Evolutionary conservation across 2,113 vertebrate species (phyloP).

Genomic region (Pelecanus crispus): DNA sequence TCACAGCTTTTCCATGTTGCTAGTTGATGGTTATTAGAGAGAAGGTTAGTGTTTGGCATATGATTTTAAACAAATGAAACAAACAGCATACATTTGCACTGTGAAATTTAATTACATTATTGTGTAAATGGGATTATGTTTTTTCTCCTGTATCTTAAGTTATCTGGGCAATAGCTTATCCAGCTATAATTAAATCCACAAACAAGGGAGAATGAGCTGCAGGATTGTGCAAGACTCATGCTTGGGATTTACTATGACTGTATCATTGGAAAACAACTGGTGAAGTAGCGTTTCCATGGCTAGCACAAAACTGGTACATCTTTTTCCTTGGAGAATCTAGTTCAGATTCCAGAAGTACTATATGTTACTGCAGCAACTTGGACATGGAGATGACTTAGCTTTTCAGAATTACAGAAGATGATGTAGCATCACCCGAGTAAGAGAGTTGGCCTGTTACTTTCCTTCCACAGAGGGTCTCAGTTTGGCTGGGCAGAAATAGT

Average conservation of each 20-base stretch:
- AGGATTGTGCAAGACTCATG: background rate
- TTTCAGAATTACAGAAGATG: background rate
- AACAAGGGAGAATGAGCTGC: background rate
- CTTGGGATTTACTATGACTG: background rate
- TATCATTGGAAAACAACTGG: background rate
- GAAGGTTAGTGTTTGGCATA: background rate
- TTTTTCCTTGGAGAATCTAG: background rate
- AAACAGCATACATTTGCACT: background rate
- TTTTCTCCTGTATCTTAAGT: background rate
- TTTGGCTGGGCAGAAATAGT: background rate
- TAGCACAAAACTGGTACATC: background rate
- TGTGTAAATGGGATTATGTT: background rate
- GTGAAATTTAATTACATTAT: background rate
- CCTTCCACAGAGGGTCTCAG: background rate
- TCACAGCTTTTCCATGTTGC: background rate
- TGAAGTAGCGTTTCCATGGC: background rate
- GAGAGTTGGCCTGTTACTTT: background rate
- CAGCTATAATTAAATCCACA: background rate
- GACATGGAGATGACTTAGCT: background rate
- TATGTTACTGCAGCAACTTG: background rate
- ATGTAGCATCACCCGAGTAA: background rate
- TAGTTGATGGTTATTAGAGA: background rate
- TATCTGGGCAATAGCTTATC: background rate
- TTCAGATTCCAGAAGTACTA: background rate
- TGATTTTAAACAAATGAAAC: background rate